These are phyloP conservation scores for Microtus ochrogaster DNA, from an alignment of 2,113 vertebrate genomes.

Conservation along the genomic window DNA sequence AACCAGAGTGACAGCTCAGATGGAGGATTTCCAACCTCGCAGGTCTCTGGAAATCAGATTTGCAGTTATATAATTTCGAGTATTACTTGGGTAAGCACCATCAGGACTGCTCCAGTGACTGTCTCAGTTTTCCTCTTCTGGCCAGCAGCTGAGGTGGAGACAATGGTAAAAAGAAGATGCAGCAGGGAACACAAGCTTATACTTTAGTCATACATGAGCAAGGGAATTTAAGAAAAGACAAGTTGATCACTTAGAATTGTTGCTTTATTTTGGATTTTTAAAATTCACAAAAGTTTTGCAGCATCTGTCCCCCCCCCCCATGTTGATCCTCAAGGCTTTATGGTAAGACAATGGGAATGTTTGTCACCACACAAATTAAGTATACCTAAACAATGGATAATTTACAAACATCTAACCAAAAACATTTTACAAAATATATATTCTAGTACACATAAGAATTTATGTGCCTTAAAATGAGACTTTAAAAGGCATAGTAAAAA, in stretches of 20 bases:
- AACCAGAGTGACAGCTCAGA: neutral
- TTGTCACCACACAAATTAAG: constrained; percentile 35
- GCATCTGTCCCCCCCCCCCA: constrained; percentile 18
- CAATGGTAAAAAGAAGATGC: neutral
- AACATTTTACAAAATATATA: constrained; percentile 68
- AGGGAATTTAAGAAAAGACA: constrained; percentile 45
- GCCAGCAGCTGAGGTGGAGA: neutral
- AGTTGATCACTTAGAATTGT: constrained; percentile 61
- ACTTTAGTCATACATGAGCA: neutral
- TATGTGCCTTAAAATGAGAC: constrained; percentile 38
- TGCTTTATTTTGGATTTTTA: constrained; percentile 76
- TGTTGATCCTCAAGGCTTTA: constrained; percentile 72
- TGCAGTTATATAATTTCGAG: neutral
- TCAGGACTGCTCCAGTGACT: neutral
- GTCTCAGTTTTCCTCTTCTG: neutral
- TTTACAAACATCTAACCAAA: constrained; percentile 62
- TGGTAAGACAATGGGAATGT: constrained; percentile 55
- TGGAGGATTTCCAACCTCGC: neutral
- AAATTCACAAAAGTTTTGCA: constrained; percentile 74
- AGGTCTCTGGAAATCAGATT: neutral
- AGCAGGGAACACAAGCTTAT: constrained; percentile 15
- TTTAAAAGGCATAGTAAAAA: constrained; percentile 49
- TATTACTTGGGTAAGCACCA: neutral
- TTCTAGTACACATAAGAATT: constrained; percentile 53
- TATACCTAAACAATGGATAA: constrained; percentile 60